phyloP scores from a whole-genome alignment of 2,888 invertebrate species.

The Oscheius sp. region DNA sequence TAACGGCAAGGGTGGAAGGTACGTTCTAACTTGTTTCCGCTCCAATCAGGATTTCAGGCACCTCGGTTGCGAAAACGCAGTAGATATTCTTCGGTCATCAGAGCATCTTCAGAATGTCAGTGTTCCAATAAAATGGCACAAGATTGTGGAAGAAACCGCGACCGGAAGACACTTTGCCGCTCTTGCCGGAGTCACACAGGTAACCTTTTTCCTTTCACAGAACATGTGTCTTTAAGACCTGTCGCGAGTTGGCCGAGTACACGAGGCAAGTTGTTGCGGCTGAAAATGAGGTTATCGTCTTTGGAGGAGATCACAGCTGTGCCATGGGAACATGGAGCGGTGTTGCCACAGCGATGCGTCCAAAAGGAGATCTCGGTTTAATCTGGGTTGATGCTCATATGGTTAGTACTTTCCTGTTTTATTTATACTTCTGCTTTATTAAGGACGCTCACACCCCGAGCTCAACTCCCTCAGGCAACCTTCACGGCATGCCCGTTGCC shows the following conservation, averaged over 20 bases:
- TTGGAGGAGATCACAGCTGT: slow-evolving; percentile 68
- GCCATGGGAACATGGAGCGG: slow-evolving; percentile 71
- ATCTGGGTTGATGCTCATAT: slow-evolving; percentile 70
- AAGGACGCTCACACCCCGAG: slow-evolving; percentile 66
- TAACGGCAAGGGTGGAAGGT: slow-evolving; percentile 65
- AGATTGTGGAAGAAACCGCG: slow-evolving; percentile 59
- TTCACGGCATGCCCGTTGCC: slow-evolving; percentile 69
- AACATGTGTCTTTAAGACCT: slow-evolving; percentile 41
- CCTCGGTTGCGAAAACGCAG: slow-evolving; percentile 66
- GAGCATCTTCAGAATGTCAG: slow-evolving; percentile 48
- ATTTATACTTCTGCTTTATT: slow-evolving; percentile 11
- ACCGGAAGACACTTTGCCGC: slow-evolving; percentile 60
- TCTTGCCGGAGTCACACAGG: slow-evolving; percentile 61
- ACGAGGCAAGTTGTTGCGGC: slow-evolving; percentile 53
- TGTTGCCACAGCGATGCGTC: slow-evolving; percentile 59
- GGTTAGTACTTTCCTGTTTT: slow-evolving; percentile 40
- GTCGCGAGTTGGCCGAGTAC: slow-evolving; percentile 55
- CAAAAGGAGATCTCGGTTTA: slow-evolving; percentile 62
- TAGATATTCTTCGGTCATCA: slow-evolving; percentile 58
- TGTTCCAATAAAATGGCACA: slow-evolving; percentile 59
- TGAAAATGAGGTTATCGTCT: slow-evolving; percentile 57
- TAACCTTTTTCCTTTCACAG: slow-evolving; percentile 18
- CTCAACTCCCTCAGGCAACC: slow-evolving; percentile 62
- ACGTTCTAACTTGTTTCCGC: not conserved
- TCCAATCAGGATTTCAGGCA: slow-evolving; percentile 49